Base-by-base conservation (phyloP, 2,888 invertebrate genomes). In the Bugulina stolonifera region DNA sequence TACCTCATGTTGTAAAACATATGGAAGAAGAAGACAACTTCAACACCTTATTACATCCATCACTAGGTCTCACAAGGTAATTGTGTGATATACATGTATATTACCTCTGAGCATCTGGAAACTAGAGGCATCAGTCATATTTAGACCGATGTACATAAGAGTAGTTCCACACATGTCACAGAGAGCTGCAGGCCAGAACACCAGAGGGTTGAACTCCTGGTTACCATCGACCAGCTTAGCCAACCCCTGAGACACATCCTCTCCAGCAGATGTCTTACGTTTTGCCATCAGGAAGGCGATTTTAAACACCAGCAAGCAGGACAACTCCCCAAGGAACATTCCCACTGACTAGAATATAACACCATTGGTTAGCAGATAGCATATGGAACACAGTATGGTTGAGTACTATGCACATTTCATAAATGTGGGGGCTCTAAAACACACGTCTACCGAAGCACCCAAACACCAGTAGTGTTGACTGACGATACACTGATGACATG, bases 291-390 rank as follows among this genome's bases (percentile, higher is more conserved):
- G 87, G 76, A 88, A 89, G 0, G 90, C 79, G 1, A 90, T 79
- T 83, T 92, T 91, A 84, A 92, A 96, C 29, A 89, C 88, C 22
- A 92, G 73, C n/a, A 94, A 87, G 81, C 96, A 96, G 35, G 91
- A 82, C 80, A 93, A 89, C 86, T 98, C 95, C 2, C 96, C 96
- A 2, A 94, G 80, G 81, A 97, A 97, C 96, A 97, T 96, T n/a
- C 90, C 88, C 54, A 89, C 87, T 0, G 94, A 91, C 85, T 86
- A 32, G 10, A 64, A 64, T n/a, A 27, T 64, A 64, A 64, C 27
- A n/a, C 23, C n/a, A n/a, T n/a, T n/a, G n/a, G n/a, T n/a, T n/a
- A n/a, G n/a, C n/a, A n/a, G n/a, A n/a, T n/a, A n/a, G n/a, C n/a
- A n/a, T n/a, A n/a, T n/a, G n/a, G n/a, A n/a, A n/a, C n/a, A n/a